Percentiles rank a stretch among this genome's conserved stretches.
These are phyloP conservation scores for Itoplectis maculator DNA, from an alignment of 2,888 invertebrate species.

Conservation along the genomic window DNA sequence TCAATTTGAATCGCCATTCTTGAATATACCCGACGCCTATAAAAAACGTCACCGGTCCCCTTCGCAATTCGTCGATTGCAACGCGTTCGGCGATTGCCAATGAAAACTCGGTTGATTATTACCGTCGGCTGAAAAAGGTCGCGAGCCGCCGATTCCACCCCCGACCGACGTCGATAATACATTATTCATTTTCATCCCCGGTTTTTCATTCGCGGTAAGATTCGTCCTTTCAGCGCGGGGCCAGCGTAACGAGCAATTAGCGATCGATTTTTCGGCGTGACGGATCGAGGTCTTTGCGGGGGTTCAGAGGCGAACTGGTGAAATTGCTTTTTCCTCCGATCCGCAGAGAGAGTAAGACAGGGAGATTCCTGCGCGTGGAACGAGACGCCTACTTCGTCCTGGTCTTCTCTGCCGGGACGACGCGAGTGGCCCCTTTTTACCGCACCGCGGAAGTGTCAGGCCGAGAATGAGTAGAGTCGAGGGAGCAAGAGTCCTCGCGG, in stretches of 20 bases:
- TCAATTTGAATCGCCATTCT: slow-evolving; percentile 71
- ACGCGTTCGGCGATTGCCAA: too few species aligned
- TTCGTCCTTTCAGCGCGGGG: not conserved
- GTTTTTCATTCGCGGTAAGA: not conserved
- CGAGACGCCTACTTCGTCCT: slow-evolving; percentile 1
- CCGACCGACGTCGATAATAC: slow-evolving; percentile 41
- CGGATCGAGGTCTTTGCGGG: not conserved
- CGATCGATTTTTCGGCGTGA: not conserved
- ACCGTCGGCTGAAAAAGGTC: slow-evolving; percentile 7
- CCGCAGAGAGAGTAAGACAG: too few species aligned
- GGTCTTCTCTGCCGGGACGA: not conserved
- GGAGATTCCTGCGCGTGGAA: slow-evolving; percentile 1
- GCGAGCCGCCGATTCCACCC: slow-evolving; percentile 27
- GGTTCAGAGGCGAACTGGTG: not conserved
- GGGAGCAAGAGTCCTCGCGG: slow-evolving; percentile 20
- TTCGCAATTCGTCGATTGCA: too few species aligned
- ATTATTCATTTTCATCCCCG: slow-evolving; percentile 33
- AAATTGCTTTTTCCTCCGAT: slow-evolving; percentile 20
- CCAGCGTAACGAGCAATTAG: slow-evolving; percentile 24
- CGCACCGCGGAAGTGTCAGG: slow-evolving; percentile 34
- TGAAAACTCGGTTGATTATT: slow-evolving; percentile 33
- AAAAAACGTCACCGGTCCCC: slow-evolving; percentile 20
- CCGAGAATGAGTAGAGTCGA: slow-evolving; percentile 29
- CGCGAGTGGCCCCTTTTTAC: slow-evolving; percentile 9
- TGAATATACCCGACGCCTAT: slow-evolving; percentile 41